phyloP scores from a whole-genome alignment of 2,888 invertebrate species.

The Carterocephalus palaemon region DNA sequence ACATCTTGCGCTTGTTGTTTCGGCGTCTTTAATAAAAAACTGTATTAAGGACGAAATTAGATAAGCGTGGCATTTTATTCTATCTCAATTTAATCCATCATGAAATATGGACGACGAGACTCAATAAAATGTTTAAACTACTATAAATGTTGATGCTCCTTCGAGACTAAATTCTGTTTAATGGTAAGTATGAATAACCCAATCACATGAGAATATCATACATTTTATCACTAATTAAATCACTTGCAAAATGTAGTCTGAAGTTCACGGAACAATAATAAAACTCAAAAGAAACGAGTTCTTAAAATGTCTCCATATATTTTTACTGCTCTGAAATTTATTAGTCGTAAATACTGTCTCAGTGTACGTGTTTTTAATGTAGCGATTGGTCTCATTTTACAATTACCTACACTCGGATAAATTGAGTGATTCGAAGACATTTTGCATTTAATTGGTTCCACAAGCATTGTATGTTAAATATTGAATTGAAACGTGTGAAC shows the following conservation, averaged over 20 bases:
- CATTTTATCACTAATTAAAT: slow-evolving; percentile 59
- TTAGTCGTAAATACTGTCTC: slow-evolving; percentile 59
- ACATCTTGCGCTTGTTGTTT: too few relatives aligned
- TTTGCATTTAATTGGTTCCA: slow-evolving; percentile 9
- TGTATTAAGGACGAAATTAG: too few relatives aligned
- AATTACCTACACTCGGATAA: slow-evolving; percentile 43
- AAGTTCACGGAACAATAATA: slow-evolving; percentile 51
- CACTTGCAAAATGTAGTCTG: slow-evolving; percentile 47
- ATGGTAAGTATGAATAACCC: slow-evolving; percentile 12
- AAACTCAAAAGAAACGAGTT: slow-evolving; percentile 54
- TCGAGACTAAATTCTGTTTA: slow-evolving; percentile 1
- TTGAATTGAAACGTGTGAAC: too few relatives aligned
- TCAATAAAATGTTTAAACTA: background rate
- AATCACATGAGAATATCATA: slow-evolving; percentile 32
- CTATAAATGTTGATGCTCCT: background rate
- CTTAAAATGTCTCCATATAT: slow-evolving; percentile 57
- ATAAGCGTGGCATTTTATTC: too few relatives aligned
- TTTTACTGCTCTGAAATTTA: slow-evolving; percentile 62
- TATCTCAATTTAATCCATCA: too few relatives aligned
- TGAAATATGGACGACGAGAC: slow-evolving; percentile 1
- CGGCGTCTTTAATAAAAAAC: too few relatives aligned
- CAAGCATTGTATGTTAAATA: too few relatives aligned
- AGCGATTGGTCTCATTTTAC: slow-evolving; percentile 55
- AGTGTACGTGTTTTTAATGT: slow-evolving; percentile 59
- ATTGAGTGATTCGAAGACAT: slow-evolving; percentile 24